Evolutionary conservation across 2,113 vertebrate species (phyloP).

Genomic region (Platycercus adscitus): DNA sequence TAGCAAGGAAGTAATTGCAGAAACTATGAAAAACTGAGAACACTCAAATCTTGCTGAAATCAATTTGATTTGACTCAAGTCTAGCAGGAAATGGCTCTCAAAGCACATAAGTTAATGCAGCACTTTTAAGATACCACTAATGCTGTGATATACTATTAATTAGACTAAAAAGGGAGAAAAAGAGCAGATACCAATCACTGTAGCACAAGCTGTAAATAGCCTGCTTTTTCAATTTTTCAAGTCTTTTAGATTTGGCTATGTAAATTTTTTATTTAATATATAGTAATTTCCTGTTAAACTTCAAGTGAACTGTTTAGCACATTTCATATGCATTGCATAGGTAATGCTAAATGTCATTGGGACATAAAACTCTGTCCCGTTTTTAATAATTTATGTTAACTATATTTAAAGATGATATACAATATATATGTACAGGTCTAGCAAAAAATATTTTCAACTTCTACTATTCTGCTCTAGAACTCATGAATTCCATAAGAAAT

Average conservation of each 20-base stretch:
- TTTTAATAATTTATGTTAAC: background rate
- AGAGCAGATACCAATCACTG: background rate
- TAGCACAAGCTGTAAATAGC: constrained; percentile 5
- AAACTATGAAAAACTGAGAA: background rate
- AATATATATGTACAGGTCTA: background rate
- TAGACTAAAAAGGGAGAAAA: background rate
- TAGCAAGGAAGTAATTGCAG: background rate
- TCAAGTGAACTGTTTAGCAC: background rate
- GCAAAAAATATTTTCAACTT: background rate
- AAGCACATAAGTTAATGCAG: background rate
- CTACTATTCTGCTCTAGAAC: background rate
- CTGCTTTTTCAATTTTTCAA: background rate
- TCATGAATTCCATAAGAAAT: background rate
- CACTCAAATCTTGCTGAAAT: background rate
- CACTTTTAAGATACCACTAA: background rate
- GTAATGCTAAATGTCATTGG: background rate
- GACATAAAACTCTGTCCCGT: background rate
- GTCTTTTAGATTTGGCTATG: background rate
- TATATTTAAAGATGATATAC: background rate
- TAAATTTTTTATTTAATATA: constrained; percentile 17
- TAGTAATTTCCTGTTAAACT: constrained; percentile 1
- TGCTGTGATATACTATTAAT: background rate
- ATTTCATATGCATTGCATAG: background rate
- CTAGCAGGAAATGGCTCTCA: background rate
- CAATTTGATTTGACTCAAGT: background rate